A percentile compares a stretch with the other conserved stretches of the same genome.
Conservation (phyloP, 2,797 vertebrate species). For the Morelia viridis region DNA sequence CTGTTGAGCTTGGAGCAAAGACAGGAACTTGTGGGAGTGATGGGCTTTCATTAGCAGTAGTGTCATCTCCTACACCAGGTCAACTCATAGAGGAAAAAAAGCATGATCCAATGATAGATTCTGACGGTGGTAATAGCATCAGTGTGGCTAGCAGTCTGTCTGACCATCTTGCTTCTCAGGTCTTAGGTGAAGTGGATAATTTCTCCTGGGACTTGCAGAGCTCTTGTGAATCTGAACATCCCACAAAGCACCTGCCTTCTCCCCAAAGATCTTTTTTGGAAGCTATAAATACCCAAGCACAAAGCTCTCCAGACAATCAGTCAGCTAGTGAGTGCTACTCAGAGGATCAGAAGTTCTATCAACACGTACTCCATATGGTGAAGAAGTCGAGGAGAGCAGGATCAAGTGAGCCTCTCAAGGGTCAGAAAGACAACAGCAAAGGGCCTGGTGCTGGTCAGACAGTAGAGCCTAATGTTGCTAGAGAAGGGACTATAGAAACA, state of each 20-base stretch:
- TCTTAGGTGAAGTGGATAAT: constrained; percentile 46
- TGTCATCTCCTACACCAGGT: neutral
- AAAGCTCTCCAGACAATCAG: constrained; percentile 45
- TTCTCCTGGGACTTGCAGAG: constrained; percentile 50
- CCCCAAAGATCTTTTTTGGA: neutral
- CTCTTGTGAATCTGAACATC: neutral
- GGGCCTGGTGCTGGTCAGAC: neutral
- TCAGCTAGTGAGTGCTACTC: constrained; percentile 54
- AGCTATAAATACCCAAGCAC: constrained; percentile 1
- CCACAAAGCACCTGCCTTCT: fast-evolving
- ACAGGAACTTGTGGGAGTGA: fast-evolving
- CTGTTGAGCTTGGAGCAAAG: neutral
- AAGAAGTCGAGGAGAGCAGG: constrained; percentile 48
- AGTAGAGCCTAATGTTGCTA: neutral
- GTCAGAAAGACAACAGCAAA: neutral
- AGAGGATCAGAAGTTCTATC: constrained; percentile 51
- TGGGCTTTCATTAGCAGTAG: neutral
- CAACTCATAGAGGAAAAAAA: neutral
- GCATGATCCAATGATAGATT: neutral
- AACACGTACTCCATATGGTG: constrained; percentile 53
- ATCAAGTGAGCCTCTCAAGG: neutral
- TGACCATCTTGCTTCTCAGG: constrained; percentile 24
- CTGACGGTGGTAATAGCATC: neutral
- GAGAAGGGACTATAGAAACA: neutral
- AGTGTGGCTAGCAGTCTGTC: constrained; percentile 7